A percentile compares a stretch with the other conserved stretches of the same genome.
Evolutionary conservation across 1,140 invertebrate species (phyloP).

Genomic region (Hypothenemus hampei): DNA sequence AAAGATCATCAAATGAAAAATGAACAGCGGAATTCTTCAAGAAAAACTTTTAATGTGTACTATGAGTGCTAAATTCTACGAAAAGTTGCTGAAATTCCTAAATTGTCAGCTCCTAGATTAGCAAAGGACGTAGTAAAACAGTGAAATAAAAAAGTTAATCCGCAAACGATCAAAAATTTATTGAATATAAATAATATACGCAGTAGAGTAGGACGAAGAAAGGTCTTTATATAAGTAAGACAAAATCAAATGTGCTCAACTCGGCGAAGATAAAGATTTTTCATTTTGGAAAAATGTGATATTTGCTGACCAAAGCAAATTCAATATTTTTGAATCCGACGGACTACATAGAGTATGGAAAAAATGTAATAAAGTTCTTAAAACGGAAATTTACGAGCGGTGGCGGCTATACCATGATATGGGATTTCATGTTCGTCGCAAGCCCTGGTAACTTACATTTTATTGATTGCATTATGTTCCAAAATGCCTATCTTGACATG

Average conservation of each 20-base stretch:
- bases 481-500: neutral
- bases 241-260: too few relatives aligned
- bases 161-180: neutral
- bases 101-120: too few relatives aligned
- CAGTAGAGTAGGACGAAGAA: neutral
- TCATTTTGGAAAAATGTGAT: neutral
- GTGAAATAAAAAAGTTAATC: neutral
- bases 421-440: neutral
- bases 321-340: neutral
- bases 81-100: neutral
- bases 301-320: too few relatives aligned
- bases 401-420: neutral
- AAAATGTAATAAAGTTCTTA: too few relatives aligned
- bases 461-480: neutral
- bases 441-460: neutral
- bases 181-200: neutral
- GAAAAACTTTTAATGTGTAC: neutral
- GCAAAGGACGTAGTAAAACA: neutral
- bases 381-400: neutral
- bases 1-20: neutral
- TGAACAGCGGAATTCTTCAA: neutral
- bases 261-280: neutral
- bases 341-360: neutral
- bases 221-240: neutral
- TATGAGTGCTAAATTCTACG: neutral